Evolutionary conservation across 2,797 vertebrate genomes (phyloP), one percentile per base, ranked within the genome.

Genomic region (Falco rusticolus): DNA sequence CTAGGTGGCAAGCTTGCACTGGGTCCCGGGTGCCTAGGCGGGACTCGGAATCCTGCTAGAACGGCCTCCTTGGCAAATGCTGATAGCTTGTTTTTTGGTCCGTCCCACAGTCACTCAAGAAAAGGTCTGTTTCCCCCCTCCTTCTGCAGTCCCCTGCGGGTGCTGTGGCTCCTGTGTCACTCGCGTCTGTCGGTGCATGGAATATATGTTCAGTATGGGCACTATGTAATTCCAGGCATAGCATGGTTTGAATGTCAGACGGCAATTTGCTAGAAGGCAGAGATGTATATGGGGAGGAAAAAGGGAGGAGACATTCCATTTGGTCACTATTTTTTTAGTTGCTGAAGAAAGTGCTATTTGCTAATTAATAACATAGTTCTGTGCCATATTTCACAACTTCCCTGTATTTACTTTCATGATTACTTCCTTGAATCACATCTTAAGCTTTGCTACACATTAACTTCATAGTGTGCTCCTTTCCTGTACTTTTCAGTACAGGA

Each of bases 141-240:
- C 26, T 64, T 37, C 53, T 74, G 76, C 43, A 50, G 31, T 74
- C 33, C 64, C 13, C 31, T 63, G 51, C 0, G 16, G 11, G 45
- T 66, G 53, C 75, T 87, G 53, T 87, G 75, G 28, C 53, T 92
- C 53, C 81, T 31, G 2, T 95, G 84, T 95, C 88, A 29, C 78
- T 94, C 3, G 0, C 60, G 70, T 51, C 84, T 88, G 83, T 45
- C 1, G 2, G 77, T 87, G 51, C 70, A 87, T 68, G 96, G 94
- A 96, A 95, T 97, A 89, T 94, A 94, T 97, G 96, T 92, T 94
- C 92, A 94, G 90, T 80, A 96, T 63, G 94, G 92, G 31, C 72
- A 85, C 93, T 88, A 92, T 93, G 93, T 59, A 92, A 95, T 94
- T 94, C 90, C 90, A 91, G 69, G 39, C 63, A 1, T 22, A 63